These are phyloP conservation scores for Toxotes jaculatrix DNA, from an alignment of 2,113 vertebrate genomes.

Conservation along the genomic window DNA sequence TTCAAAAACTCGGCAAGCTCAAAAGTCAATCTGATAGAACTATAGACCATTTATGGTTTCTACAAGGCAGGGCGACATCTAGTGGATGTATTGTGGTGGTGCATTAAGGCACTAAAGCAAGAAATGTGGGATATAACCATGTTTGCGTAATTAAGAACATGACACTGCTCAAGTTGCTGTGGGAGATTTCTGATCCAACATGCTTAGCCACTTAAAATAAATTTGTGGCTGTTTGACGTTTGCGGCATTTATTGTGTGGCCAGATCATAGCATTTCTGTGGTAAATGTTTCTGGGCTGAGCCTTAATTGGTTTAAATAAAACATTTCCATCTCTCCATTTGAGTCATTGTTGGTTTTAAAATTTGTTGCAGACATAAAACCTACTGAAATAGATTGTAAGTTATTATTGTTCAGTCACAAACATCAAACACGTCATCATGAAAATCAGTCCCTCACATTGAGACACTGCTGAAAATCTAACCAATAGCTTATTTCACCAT, in stretches of 20 bases:
- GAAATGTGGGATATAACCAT: not conserved
- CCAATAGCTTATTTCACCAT: too few species aligned
- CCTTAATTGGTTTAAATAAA: not conserved
- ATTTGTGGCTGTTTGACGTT: not conserved
- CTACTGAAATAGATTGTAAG: not conserved
- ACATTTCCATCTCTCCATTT: too few species aligned
- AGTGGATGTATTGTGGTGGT: not conserved
- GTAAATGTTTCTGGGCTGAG: not conserved
- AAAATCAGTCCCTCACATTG: too few species aligned
- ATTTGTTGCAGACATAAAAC: not conserved
- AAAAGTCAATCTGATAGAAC: rapidly evolving
- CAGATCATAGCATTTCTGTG: not conserved
- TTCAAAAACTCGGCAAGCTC: not conserved
- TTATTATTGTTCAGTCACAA: too few species aligned
- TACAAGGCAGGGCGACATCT: constrained; percentile 39
- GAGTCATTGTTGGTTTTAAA: too few species aligned
- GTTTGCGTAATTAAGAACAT: not conserved
- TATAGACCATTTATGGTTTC: not conserved
- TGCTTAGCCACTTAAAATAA: not conserved
- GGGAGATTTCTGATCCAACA: not conserved
- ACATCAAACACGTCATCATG: too few species aligned
- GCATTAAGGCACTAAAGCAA: not conserved
- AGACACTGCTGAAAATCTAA: too few species aligned
- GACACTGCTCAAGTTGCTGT: not conserved
- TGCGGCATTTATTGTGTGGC: not conserved